Conservation (phyloP, 2,113 vertebrate genomes). For the Corythornis vintsioides region DNA sequence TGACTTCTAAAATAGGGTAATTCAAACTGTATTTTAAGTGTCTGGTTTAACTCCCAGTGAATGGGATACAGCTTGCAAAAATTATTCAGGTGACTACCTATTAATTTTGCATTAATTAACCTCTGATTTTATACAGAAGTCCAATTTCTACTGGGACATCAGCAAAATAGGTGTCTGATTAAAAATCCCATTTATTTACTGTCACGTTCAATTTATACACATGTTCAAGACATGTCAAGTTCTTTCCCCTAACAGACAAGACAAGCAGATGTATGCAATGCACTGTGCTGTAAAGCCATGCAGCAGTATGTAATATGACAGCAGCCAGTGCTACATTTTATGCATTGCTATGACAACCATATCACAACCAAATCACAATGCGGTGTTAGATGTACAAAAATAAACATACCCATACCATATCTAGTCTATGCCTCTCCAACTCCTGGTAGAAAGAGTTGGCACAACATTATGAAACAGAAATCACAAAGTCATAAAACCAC, state of each 20-base stretch:
- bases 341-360: slow-evolving; percentile 94
- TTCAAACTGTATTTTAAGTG: not conserved
- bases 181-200: slow-evolving; percentile 31
- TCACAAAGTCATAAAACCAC: slow-evolving; percentile 87
- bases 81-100: not conserved
- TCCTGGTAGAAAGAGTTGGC: slow-evolving; percentile 98
- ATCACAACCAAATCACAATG: slow-evolving; percentile 97
- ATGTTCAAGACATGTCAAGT: slow-evolving; percentile 38
- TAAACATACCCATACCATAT: slow-evolving; percentile 99
- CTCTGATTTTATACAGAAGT: slow-evolving; percentile 8
- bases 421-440: slow-evolving; percentile 99
- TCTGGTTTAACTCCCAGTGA: not conserved
- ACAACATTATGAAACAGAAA: slow-evolving; percentile 98
- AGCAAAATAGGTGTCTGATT: slow-evolving; percentile 48
- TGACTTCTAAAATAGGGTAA: not conserved
- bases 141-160: slow-evolving; percentile 59
- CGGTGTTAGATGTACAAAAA: slow-evolving; percentile 97
- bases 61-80: slow-evolving; percentile 46
- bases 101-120: slow-evolving; percentile 8
- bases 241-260: slow-evolving; percentile 74
- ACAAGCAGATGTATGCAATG: slow-evolving; percentile 88
- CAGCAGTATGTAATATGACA: slow-evolving; percentile 89
- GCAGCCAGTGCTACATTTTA: slow-evolving; percentile 98
- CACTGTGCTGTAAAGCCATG: slow-evolving; percentile 95
- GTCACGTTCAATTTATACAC: slow-evolving; percentile 44